phyloP scores from a whole-genome alignment of 2,113 vertebrate species.

The Chitala chitala region DNA sequence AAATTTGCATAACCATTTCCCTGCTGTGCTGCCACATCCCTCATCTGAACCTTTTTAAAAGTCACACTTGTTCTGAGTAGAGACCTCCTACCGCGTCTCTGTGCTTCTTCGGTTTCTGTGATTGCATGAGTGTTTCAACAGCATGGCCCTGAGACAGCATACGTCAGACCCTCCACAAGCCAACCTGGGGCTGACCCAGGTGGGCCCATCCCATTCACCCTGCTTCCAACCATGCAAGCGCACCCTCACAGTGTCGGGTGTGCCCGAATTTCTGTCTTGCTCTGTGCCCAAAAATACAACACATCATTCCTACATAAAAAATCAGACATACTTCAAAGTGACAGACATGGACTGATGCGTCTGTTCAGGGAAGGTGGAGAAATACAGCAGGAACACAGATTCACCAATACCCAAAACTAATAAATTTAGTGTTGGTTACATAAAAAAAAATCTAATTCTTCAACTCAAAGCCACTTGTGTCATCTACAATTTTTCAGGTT shows the following conservation, averaged over 20 bases:
- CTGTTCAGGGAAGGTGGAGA: neutral
- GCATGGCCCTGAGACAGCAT: neutral
- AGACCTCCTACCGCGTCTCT: neutral
- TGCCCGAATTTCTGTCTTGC: neutral
- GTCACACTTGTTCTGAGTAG: neutral
- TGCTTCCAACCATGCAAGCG: no score
- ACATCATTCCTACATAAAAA: neutral
- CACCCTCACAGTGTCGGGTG: neutral
- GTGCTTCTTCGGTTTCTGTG: neutral
- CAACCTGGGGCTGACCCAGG: no score
- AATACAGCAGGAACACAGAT: neutral
- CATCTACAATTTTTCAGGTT: no score
- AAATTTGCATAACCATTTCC: no score
- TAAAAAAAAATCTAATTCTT: no score
- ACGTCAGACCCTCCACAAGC: neutral
- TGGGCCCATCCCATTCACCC: no score
- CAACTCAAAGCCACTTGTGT: no score
- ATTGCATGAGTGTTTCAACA: slow-evolving; percentile 4
- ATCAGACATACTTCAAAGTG: neutral
- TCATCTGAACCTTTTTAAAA: neutral
- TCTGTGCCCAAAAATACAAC: neutral
- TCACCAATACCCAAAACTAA: no score
- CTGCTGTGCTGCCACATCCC: no score
- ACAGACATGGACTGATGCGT: neutral
- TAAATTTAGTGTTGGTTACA: no score